Percentiles rank a stretch among this genome's conserved stretches.
Evolutionary conservation across 1,140 invertebrate species (phyloP).

Genomic region (Leptinotarsa defecta): DNA sequence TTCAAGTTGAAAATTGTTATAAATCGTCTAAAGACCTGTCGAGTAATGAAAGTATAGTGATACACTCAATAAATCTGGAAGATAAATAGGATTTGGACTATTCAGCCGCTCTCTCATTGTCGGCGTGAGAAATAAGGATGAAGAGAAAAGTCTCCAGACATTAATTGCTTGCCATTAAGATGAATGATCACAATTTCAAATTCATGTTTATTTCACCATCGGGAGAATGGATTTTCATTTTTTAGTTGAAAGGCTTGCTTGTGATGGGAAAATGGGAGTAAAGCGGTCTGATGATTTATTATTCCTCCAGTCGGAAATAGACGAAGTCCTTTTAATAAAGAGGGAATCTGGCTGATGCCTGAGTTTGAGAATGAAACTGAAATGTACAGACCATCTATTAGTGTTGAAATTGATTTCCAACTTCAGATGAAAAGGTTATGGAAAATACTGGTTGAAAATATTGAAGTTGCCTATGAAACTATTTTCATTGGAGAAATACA

Average conservation of each 20-base stretch:
- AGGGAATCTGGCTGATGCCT: neutral
- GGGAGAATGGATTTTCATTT: constrained; percentile 17
- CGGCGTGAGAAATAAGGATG: constrained; percentile 48
- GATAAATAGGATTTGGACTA: constrained; percentile 38
- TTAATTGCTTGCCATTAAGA: constrained; percentile 47
- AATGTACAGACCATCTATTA: too few relatives aligned
- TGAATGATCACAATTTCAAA: constrained; percentile 35
- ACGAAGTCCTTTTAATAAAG: neutral
- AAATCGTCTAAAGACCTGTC: constrained; percentile 40
- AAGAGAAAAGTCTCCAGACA: constrained; percentile 46
- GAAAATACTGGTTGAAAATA: too few relatives aligned
- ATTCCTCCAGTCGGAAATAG: constrained; percentile 8
- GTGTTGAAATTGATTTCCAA: too few relatives aligned
- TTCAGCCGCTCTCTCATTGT: constrained; percentile 42
- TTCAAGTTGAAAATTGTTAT: constrained; percentile 35
- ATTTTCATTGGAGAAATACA: too few relatives aligned
- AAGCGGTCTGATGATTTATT: constrained; percentile 5
- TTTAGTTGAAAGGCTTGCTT: neutral
- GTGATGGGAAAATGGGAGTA: neutral
- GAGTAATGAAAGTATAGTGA: constrained; percentile 40
- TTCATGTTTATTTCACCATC: constrained; percentile 20
- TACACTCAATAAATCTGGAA: constrained; percentile 46
- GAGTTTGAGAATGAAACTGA: too few relatives aligned
- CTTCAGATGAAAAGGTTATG: too few relatives aligned
- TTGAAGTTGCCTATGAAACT: too few relatives aligned